A percentile compares a stretch with the other conserved stretches of the same genome.
Evolutionary conservation across 2,797 vertebrate genomes (phyloP).

Genomic region (Sebastolobus altivelis): DNA sequence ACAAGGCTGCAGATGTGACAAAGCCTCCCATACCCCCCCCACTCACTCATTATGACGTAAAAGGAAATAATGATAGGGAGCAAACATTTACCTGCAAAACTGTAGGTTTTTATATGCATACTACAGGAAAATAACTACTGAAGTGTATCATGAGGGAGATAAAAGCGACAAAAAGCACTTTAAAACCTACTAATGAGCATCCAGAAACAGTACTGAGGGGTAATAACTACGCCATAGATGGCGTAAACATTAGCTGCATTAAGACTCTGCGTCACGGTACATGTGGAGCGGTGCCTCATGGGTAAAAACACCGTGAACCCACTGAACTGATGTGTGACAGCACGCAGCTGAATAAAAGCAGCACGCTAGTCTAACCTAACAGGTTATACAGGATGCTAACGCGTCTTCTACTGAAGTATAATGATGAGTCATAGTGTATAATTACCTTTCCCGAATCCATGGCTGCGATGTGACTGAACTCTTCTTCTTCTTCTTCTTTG

Average conservation of each 20-base stretch:
- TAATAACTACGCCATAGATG: neutral
- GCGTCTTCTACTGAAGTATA: neutral
- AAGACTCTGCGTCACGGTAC: neutral
- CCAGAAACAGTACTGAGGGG: neutral
- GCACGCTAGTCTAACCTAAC: neutral
- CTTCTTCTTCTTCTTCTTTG: neutral
- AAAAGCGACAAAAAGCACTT: neutral
- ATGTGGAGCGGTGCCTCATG: constrained; percentile 18
- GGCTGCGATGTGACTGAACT: neutral
- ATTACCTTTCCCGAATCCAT: constrained; percentile 83
- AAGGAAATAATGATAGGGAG: neutral
- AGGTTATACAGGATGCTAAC: constrained; percentile 6
- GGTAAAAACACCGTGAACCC: constrained; percentile 4
- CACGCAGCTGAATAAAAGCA: neutral
- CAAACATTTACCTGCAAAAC: neutral
- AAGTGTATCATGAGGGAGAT: no score
- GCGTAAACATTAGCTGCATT: neutral
- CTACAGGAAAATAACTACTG: no score
- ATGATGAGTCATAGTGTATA: neutral
- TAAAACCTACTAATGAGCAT: neutral
- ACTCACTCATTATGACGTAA: neutral
- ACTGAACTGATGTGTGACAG: constrained; percentile 37
- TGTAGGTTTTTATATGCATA: neutral
- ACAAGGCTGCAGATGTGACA: neutral
- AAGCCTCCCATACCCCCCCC: neutral